Evolutionary conservation across 2,113 vertebrate species (phyloP).

Genomic region (Pundamilia nyererei): DNA sequence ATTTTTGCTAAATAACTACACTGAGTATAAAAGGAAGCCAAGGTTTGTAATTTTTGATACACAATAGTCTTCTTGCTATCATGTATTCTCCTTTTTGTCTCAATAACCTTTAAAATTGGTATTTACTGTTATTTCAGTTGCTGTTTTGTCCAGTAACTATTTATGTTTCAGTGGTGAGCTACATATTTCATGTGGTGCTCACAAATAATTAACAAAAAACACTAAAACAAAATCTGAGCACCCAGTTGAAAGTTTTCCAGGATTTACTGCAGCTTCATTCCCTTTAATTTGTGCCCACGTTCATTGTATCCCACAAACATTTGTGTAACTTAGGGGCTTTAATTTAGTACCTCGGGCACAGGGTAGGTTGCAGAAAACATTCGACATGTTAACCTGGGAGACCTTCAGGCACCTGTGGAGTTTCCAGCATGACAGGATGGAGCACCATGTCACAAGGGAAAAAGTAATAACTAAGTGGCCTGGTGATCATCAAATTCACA

Average conservation of each 20-base stretch:
- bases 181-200: rapidly evolving
- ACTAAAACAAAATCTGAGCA: neutral
- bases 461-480: neutral
- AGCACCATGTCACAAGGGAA: neutral
- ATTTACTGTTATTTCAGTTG: neutral
- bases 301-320: neutral
- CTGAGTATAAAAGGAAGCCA: neutral
- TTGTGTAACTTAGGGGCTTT: neutral
- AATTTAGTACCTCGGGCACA: neutral
- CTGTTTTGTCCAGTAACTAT: neutral
- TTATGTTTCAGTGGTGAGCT: neutral
- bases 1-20: neutral
- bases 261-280: neutral
- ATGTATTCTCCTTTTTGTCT: neutral
- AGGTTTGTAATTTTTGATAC: neutral
- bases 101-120: neutral
- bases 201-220: neutral
- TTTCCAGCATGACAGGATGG: neutral
- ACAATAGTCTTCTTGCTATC: rapidly evolving
- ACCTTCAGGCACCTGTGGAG: neutral
- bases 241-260: rapidly evolving
- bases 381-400: neutral
- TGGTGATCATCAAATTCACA: neutral
- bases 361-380: rapidly evolving
- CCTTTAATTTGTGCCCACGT: neutral